Base-by-base conservation (phyloP, 2,113 vertebrate species). In the Sclerurus mexicanus region DNA sequence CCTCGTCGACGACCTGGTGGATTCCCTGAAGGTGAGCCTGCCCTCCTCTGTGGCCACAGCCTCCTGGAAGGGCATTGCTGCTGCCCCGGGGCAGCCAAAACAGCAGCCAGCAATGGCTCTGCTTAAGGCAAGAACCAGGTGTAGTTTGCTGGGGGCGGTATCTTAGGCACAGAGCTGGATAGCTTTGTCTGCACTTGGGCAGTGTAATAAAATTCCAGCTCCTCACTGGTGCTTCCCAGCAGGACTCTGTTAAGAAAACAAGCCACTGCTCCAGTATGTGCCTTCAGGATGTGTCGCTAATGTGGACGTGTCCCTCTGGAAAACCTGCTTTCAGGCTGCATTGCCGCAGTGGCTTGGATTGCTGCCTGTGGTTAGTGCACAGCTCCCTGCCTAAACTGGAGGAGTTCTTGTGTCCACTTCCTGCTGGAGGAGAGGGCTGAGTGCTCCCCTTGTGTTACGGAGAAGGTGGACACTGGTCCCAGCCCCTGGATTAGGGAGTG, bases 1-100 rank as follows among this genome's bases (percentile, higher is more conserved):
- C 97, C 98, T 99, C 90, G 99, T 99, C 1, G 99, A 99, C 93
- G 99, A 99, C 97, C 97, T 99, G 97, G 98, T 99, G 49, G 99
- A 99, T 98, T 99, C 99, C 92, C 98, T 99, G 95, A 99, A 99
- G 99, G 99, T 99, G 98, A 97, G 97, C 62, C 33, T 13, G 39
- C 23, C 71, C 63, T 50, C 89, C 74, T 78, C 76, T 37, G 44
- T 14, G 22, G 56, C 20, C 19, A 8, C 21, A 46, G 68, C 74
- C 62, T n/a, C 35, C 47, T 47, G 46, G 4, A 10, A 21, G 44
- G 44, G 19, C 16, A 44, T 18, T 44, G 42, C 42, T 44, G 42
- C 42, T 44, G 42, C 15, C 42, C 44, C 44, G 17, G 44, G 17
- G 16, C 46, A 21, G 19, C 46, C 46, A 46, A 20, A 12, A 25